Evolutionary conservation across 2,888 invertebrate species (phyloP).

Genomic region (Thymelicus lineola): DNA sequence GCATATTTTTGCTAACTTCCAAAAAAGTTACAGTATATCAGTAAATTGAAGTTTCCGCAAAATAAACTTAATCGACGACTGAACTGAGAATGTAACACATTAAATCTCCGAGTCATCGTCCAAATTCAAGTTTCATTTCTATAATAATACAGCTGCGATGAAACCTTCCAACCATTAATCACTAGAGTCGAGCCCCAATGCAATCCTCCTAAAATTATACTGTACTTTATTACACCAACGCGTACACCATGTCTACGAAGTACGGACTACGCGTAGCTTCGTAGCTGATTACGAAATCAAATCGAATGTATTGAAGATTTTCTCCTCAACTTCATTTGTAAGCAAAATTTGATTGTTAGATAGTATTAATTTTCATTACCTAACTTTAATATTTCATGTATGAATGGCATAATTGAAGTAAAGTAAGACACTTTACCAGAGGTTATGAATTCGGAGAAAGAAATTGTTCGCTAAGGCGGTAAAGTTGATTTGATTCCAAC

Average conservation of each 20-base stretch:
- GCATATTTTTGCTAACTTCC: no score
- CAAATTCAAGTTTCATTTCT: conserved; percentile 6
- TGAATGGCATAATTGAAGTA: background rate
- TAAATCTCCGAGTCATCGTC: conserved; percentile 1
- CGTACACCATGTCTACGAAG: conserved; percentile 52
- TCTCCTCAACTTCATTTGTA: background rate
- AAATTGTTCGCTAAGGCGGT: conserved; percentile 50
- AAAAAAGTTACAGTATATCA: no score
- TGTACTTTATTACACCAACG: conserved; percentile 51
- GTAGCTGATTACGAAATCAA: conserved; percentile 26
- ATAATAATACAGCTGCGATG: conserved; percentile 6
- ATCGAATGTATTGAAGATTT: conserved; percentile 9
- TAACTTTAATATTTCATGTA: background rate
- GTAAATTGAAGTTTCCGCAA: no score
- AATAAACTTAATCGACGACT: background rate
- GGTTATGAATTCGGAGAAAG: conserved; percentile 9
- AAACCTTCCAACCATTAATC: conserved; percentile 42
- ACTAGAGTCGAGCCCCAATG: conserved; percentile 22
- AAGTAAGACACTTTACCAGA: conserved; percentile 2
- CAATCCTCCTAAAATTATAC: conserved; percentile 50
- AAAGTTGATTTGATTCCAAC: conserved; percentile 50
- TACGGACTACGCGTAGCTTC: conserved; percentile 56
- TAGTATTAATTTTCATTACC: background rate
- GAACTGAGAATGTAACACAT: background rate
- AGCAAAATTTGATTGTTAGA: background rate